Evolutionary conservation across 2,797 vertebrate genomes (phyloP), one percentile per base, ranked within the genome.

Genomic region (Luscinia megarhynchos): DNA sequence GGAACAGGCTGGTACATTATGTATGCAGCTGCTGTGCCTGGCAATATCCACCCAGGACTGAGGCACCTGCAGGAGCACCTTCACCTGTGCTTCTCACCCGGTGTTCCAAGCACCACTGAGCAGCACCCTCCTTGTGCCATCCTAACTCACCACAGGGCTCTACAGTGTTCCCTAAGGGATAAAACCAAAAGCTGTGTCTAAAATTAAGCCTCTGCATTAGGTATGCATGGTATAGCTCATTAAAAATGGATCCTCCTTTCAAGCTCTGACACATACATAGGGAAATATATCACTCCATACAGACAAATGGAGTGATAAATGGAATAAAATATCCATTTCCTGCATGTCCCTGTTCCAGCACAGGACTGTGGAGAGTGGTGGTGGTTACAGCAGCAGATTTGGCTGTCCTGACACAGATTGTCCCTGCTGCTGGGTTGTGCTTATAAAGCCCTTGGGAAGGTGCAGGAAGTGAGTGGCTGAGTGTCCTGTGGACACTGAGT

Each of bases 211-310:
- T 53, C 55, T 80, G 36, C 69, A 81, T 93, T 55, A 93, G 82
- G 54, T 89, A 69, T 66, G 84, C 84, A 75, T 45, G 61, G 43
- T 73, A 40, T 41, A 89, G 69, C 79, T 89, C 87, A 92, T 93
- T 86, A 94, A 95, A 95, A 89, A 94, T 93, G 82, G 73, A 95
- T 92, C 20, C 22, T 78, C 69, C 87, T 66, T 90, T 73, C 68
- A 74, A 89, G 75, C 68, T 76, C 82, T 91, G 89, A 95, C 82
- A 95, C 53, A 27, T 22, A 85, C n/a, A 4, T 6, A 62, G 73
- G 76, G 45, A 93, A 95, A 95, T 89, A 66, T 46, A 95, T 81
- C 76, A 51, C 84, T 88, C 82, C 29, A 38, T 75, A n/a, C 0
- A 7, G 76, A 85, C 54, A 40, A 62, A 89, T 54, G 30, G 51